Conservation (phyloP, 2,888 invertebrate genomes). For the Agrotis exclamationis region DNA sequence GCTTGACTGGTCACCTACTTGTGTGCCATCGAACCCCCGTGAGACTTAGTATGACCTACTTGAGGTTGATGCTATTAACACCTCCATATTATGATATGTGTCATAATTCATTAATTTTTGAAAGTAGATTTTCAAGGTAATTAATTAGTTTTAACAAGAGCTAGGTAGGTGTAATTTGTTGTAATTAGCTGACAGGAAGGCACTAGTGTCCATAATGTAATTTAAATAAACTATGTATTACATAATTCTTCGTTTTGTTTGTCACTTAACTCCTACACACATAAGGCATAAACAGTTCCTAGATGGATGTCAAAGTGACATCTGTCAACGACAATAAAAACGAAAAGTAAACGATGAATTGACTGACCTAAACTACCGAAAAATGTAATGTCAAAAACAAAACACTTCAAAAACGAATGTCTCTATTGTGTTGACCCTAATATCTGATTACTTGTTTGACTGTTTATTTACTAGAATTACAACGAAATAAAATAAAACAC, state of each 20-base stretch:
- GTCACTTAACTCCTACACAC: too few relatives aligned
- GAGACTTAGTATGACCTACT: slow-evolving; percentile 56
- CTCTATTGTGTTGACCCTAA: too few relatives aligned
- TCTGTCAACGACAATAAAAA: too few relatives aligned
- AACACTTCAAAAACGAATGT: too few relatives aligned
- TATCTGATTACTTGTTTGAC: too few relatives aligned
- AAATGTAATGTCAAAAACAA: too few relatives aligned
- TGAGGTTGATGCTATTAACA: slow-evolving; percentile 7
- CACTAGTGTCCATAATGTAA: not conserved
- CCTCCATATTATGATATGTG: slow-evolving; percentile 25
- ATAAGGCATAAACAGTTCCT: too few relatives aligned
- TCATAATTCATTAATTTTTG: slow-evolving; percentile 29
- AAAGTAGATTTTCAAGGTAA: slow-evolving; percentile 41
- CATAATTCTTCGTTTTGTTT: too few relatives aligned
- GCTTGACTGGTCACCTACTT: slow-evolving; percentile 36
- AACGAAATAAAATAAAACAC: not conserved
- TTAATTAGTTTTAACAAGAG: not conserved
- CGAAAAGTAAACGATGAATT: too few relatives aligned
- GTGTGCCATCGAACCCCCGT: slow-evolving; percentile 55
- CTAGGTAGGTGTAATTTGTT: not conserved
- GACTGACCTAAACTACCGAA: too few relatives aligned
- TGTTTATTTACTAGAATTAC: not conserved
- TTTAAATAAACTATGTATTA: too few relatives aligned
- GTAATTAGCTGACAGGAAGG: not conserved
- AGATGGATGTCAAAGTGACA: too few relatives aligned